phyloP scores from a whole-genome alignment of 2,797 vertebrate genomes.

The Takifugu ocellatus region DNA sequence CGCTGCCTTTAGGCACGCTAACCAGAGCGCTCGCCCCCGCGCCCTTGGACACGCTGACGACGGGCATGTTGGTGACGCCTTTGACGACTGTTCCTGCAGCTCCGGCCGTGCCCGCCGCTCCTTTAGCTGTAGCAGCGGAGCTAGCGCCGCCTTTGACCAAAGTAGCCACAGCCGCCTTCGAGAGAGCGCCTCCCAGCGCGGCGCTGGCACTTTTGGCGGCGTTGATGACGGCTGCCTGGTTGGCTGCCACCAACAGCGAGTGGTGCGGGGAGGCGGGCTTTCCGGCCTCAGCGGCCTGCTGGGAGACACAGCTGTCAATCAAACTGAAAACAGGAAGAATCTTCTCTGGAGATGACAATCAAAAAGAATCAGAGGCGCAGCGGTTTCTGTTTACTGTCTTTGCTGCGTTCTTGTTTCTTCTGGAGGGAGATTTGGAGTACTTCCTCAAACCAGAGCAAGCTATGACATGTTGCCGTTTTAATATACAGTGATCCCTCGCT shows the following conservation, averaged over 20 bases:
- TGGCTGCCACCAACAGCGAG: conserved; percentile 80
- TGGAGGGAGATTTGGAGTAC: too few species aligned
- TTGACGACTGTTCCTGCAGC: conserved; percentile 78
- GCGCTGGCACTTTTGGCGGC: conserved; percentile 74
- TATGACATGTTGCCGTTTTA: background rate
- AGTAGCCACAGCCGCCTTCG: conserved; percentile 69
- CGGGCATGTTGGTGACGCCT: conserved; percentile 65
- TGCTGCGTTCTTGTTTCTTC: too few species aligned
- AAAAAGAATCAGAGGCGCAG: too few species aligned
- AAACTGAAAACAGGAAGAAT: too few species aligned
- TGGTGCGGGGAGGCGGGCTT: conserved; percentile 81
- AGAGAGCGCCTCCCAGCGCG: conserved; percentile 42
- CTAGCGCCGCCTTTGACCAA: conserved; percentile 72
- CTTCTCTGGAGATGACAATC: background rate
- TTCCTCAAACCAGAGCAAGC: conserved; percentile 2
- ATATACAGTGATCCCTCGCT: too few species aligned
- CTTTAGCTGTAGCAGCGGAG: conserved; percentile 54
- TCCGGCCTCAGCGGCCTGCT: conserved; percentile 67
- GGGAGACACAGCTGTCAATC: conserved; percentile 17
- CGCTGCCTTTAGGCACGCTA: conserved; percentile 64
- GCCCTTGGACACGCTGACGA: conserved; percentile 72
- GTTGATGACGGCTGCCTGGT: conserved; percentile 80
- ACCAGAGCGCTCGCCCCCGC: conserved; percentile 48
- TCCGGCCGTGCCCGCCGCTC: conserved; percentile 50
- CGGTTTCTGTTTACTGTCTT: too few species aligned